Conservation (phyloP, 2,797 vertebrate species). For the Aratinga solstitialis region DNA sequence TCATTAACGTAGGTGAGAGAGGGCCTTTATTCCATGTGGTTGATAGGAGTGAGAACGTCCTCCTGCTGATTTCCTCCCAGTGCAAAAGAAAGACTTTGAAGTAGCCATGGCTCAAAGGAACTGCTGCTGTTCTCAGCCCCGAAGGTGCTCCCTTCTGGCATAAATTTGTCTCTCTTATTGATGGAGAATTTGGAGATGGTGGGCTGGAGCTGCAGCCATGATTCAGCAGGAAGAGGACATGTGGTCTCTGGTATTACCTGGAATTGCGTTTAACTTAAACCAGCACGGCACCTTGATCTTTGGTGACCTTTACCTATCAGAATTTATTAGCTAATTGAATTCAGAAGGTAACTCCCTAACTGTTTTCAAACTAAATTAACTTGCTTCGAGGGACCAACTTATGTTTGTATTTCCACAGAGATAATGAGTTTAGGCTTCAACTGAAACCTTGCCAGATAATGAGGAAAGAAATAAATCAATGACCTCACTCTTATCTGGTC, state of each 20-base stretch:
- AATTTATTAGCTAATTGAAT: slow-evolving; percentile 66
- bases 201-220: background rate
- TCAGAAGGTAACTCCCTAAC: slow-evolving; percentile 60
- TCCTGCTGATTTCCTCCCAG: background rate
- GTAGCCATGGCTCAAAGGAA: background rate
- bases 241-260: background rate
- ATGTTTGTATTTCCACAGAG: slow-evolving; percentile 70
- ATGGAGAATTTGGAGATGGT: background rate
- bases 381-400: slow-evolving; percentile 62
- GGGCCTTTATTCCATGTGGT: background rate
- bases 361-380: slow-evolving; percentile 72
- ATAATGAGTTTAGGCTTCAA: slow-evolving; percentile 69
- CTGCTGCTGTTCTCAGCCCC: background rate
- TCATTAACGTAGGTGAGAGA: background rate
- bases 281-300: background rate
- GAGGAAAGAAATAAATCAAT: slow-evolving; percentile 68
- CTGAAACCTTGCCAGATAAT: slow-evolving; percentile 61
- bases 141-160: background rate
- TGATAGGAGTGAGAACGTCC: background rate
- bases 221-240: background rate
- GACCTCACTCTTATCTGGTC: slow-evolving; percentile 72
- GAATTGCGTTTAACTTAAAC: slow-evolving; percentile 41
- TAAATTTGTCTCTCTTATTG: background rate
- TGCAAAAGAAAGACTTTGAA: background rate
- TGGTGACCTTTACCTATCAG: slow-evolving; percentile 50